Conservation (phyloP, 2,797 vertebrate genomes). For the Sebastiscus albofasciatus region DNA sequence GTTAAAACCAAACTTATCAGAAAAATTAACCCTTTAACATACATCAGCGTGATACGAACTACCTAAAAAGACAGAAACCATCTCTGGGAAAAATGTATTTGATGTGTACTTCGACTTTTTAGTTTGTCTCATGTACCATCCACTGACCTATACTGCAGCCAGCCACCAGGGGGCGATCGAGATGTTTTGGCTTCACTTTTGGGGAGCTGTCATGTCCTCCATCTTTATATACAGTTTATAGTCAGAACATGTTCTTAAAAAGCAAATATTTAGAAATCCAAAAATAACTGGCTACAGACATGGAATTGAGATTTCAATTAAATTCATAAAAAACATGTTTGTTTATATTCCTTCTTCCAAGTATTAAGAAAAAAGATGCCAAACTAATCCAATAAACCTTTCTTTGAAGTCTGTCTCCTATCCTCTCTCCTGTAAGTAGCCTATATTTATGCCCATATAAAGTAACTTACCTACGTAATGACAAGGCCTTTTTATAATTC, state of each 20-base stretch:
- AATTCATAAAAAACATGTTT: neutral
- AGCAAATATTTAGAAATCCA: neutral
- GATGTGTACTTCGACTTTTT: too few relatives aligned
- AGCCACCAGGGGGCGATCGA: too few relatives aligned
- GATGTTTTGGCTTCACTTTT: too few relatives aligned
- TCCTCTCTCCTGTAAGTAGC: slow-evolving; percentile 6
- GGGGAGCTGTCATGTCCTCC: fast-evolving
- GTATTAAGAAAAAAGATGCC: neutral
- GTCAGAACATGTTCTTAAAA: neutral
- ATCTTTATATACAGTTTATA: too few relatives aligned
- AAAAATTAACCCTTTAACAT: too few relatives aligned
- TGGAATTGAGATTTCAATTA: slow-evolving; percentile 9
- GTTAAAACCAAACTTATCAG: too few relatives aligned
- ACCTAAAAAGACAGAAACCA: too few relatives aligned
- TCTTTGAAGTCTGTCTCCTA: slow-evolving; percentile 32
- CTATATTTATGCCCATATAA: slow-evolving; percentile 28
- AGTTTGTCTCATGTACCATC: too few relatives aligned
- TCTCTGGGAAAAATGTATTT: too few relatives aligned
- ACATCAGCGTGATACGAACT: too few relatives aligned
- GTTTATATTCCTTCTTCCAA: neutral
- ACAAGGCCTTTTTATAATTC: slow-evolving; percentile 27
- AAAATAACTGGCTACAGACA: neutral
- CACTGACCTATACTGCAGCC: too few relatives aligned
- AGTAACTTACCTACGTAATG: slow-evolving; percentile 18
- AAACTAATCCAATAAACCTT: slow-evolving; percentile 42